Percentiles rank a stretch among this genome's conserved stretches.
Evolutionary conservation across 1,140 invertebrate genomes (phyloP).

Genomic region (Zaprionus inermis): DNA sequence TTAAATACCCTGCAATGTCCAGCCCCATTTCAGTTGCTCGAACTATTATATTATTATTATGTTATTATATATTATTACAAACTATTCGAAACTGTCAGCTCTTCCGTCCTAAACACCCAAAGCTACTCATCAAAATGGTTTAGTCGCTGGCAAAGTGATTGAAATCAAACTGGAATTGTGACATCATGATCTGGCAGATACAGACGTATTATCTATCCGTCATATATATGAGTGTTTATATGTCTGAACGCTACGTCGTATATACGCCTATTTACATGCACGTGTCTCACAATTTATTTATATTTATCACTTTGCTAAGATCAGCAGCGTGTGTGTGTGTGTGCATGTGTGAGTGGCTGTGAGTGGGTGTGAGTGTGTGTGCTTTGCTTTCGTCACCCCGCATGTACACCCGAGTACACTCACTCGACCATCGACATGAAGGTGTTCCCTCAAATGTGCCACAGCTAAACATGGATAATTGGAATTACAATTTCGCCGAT

Average conservation of each 20-base stretch:
- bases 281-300: slow-evolving; percentile 3
- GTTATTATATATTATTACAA: no score
- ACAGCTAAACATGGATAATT: slow-evolving; percentile 17
- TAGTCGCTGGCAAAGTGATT: neutral
- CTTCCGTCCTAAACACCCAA: neutral
- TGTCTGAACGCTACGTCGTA: neutral
- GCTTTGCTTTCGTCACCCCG: neutral
- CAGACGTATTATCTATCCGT: neutral
- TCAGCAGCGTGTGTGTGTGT: neutral
- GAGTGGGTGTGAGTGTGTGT: neutral
- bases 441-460: slow-evolving; percentile 28
- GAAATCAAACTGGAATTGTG: slow-evolving; percentile 9
- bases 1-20: no score
- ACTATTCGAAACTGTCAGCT: neutral
- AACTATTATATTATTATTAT: no score
- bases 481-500: slow-evolving; percentile 17
- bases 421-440: neutral
- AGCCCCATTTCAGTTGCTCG: neutral
- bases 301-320: slow-evolving; percentile 8
- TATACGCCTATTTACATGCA: slow-evolving; percentile 5
- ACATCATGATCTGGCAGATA: neutral
- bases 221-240: neutral
- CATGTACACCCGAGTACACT: neutral
- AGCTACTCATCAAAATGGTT: neutral
- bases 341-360: neutral